Percentiles rank a stretch among this genome's conserved stretches.
These are phyloP conservation scores for Aethes cnicana DNA, from an alignment of 2,888 invertebrate genomes.

Conservation along the genomic window DNA sequence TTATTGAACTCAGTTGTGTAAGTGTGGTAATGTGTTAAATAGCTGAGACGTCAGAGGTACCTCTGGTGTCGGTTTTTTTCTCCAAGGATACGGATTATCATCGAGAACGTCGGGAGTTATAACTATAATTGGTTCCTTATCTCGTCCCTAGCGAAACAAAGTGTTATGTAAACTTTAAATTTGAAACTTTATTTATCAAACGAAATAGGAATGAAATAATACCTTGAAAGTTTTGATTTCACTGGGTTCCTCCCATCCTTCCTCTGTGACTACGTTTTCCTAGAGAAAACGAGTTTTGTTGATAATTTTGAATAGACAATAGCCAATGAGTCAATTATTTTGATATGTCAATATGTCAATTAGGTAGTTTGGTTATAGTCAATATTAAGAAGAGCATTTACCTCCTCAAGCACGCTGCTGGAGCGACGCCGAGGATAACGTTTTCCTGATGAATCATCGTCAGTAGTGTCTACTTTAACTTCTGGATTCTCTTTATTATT, in stretches of 20 bases:
- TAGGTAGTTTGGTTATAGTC: not conserved
- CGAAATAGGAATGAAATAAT: constrained; percentile 10
- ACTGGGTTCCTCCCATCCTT: constrained; percentile 22
- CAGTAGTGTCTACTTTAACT: constrained; percentile 15
- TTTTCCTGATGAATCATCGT: constrained; percentile 7
- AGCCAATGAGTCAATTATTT: constrained; percentile 8
- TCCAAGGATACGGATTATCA: constrained; percentile 45
- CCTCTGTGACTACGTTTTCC: constrained; percentile 34
- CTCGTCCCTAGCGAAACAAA: constrained; percentile 44
- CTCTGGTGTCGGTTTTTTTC: constrained; percentile 39
- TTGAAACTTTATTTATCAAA: not conserved
- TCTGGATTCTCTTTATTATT: constrained; percentile 19
- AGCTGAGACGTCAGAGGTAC: constrained; percentile 14
- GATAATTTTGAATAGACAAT: constrained; percentile 15
- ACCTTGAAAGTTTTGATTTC: constrained; percentile 28
- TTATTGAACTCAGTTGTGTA: constrained; percentile 1
- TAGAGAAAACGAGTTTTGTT: constrained; percentile 18
- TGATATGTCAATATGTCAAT: constrained; percentile 9
- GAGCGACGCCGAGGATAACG: constrained; percentile 18
- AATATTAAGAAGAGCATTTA: not conserved
- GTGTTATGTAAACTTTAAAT: not conserved
- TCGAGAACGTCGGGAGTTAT: constrained; percentile 36
- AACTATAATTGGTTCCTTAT: constrained; percentile 43
- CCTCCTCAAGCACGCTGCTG: constrained; percentile 23
- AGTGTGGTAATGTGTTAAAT: constrained; percentile 22